Conservation (phyloP, 2,797 vertebrate species). For the Gymnothorax reevesii region DNA sequence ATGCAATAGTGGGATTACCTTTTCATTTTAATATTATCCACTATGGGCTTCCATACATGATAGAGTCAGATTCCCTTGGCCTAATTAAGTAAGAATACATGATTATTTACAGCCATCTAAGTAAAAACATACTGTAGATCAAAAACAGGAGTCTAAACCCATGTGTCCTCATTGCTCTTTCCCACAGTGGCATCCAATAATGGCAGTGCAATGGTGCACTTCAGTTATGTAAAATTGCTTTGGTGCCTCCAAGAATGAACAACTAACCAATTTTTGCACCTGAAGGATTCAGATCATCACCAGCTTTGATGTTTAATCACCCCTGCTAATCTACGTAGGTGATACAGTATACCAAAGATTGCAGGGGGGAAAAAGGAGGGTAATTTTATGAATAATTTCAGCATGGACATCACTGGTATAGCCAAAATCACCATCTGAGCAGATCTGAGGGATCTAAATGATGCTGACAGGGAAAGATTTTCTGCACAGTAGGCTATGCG, state of each 20-base stretch:
- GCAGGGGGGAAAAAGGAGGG: background rate
- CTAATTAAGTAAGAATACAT: background rate
- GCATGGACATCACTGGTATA: constrained; percentile 25
- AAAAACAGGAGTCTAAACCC: background rate
- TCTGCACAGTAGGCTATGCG: constrained; percentile 24
- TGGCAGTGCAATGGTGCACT: background rate
- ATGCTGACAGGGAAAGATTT: constrained; percentile 41
- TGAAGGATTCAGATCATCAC: background rate
- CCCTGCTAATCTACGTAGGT: background rate
- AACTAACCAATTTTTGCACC: background rate
- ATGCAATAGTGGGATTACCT: too few species aligned
- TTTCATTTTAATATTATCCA: too few species aligned
- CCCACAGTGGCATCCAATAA: background rate
- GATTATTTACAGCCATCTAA: background rate
- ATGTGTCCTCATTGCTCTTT: background rate
- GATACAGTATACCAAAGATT: background rate
- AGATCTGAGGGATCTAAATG: constrained; percentile 44
- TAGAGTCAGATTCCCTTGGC: background rate
- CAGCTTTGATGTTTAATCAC: background rate
- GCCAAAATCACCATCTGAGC: constrained; percentile 50
- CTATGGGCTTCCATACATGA: too few species aligned
- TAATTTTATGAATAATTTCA: background rate
- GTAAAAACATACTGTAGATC: background rate
- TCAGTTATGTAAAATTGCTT: background rate
- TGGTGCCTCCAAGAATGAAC: background rate